Base-by-base conservation (phyloP, 2,888 invertebrate species). In the Leptinotarsa peninsularis region DNA sequence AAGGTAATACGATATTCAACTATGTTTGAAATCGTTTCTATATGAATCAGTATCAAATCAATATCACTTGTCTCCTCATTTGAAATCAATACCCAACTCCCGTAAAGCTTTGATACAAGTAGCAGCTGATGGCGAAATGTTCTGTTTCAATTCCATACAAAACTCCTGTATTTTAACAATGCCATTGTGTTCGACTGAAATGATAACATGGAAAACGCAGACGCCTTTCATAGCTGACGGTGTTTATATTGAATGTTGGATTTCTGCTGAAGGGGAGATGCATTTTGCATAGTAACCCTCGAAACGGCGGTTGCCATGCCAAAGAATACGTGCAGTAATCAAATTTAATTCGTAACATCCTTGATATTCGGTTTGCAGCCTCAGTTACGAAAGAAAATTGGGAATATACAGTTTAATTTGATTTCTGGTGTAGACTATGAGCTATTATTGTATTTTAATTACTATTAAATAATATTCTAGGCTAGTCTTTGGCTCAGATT, bases 261-360 rank as follows among this genome's bases (percentile, higher is more conserved):
- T 33, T 27, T 63, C 27, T 63, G 33, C 13, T 63, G 63, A n/a
- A 63, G 63, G 63, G 63, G 63, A 63, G 63, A 63, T 63, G 33
- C 18, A 63, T 63, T 63, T 63, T 63, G 33, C 63, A 63, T 63
- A 33, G 63, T 33, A n/a, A 63, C 43, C 63, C 63, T 63, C 33
- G 23, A 58, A 21, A 58, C 18, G 18, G 58, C 21, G 27, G 63
- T 63, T 43, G 63, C n/a, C n/a, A 33, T 63, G 63, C 33, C 17
- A 43, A 63, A 27, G 4, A 63, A 17, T 63, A 21, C 23, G 13
- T 63, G 7, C 33, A n/a, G n/a, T 15, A n/a, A 14, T 63, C 23
- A 23, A 56, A 58, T 58, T 58, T 14, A 58, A 58, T 58, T 58
- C 58, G 23, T 13, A 56, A 17, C 56, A 56, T 0, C 56, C 10